Conservation (phyloP, 2,113 vertebrate species). For the Phycodurus eques region DNA sequence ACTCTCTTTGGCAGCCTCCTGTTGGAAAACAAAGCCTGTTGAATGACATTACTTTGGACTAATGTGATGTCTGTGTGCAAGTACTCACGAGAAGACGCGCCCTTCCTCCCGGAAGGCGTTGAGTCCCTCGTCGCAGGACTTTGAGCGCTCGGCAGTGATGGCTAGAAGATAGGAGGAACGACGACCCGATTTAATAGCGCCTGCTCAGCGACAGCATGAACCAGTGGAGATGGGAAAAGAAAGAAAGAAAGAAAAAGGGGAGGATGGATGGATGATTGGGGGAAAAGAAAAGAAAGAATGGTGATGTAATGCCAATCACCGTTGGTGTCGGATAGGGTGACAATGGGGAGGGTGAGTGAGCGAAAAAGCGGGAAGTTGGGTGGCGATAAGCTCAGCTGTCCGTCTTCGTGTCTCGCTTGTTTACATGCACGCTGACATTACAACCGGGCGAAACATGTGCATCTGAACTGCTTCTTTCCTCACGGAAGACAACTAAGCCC, state of each 20-base stretch:
- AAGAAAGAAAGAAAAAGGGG: conserved; percentile 10
- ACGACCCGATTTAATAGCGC: conserved; percentile 89
- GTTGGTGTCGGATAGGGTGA: conserved; percentile 49
- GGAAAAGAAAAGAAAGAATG: conserved; percentile 49
- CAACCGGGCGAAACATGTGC: not conserved
- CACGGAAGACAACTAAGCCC: not conserved
- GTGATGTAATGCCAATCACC: conserved; percentile 66
- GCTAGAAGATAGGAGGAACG: conserved; percentile 97
- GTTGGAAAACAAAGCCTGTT: conserved; percentile 32
- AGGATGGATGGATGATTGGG: conserved; percentile 9
- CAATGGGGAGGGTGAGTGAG: conserved; percentile 22
- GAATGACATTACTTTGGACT: not conserved
- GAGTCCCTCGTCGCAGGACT: conserved; percentile 95
- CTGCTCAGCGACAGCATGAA: conserved; percentile 68
- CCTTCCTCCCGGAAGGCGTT: conserved; percentile 90
- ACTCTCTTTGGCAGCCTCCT: conserved; percentile 91
- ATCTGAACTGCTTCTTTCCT: not conserved
- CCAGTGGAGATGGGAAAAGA: conserved; percentile 19
- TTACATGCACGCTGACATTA: conserved; percentile 12
- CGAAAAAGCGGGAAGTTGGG: conserved; percentile 2
- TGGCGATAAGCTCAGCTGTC: conserved; percentile 18
- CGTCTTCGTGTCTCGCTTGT: not conserved
- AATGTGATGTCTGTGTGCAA: not conserved
- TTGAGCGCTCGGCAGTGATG: conserved; percentile 94
- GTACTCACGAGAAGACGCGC: conserved; percentile 76